phyloP scores from a whole-genome alignment of 2,888 invertebrate genomes.

The Allophyes oxyacanthae region DNA sequence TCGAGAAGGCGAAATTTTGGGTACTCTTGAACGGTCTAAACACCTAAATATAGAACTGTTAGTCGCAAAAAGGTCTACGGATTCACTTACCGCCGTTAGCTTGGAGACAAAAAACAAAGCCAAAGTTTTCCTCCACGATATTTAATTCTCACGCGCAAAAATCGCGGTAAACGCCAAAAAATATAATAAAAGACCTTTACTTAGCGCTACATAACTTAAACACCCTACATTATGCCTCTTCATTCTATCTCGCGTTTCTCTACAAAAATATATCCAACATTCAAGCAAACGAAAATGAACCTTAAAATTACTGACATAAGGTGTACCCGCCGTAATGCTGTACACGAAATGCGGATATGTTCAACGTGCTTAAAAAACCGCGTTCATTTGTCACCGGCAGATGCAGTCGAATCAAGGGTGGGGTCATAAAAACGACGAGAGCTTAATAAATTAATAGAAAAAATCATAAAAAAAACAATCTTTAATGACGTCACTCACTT shows the following conservation, averaged over 20 bases:
- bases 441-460: too few relatives aligned
- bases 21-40: background rate
- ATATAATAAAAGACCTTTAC: constrained; percentile 73
- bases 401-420: constrained; percentile 81
- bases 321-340: constrained; percentile 46
- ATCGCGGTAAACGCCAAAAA: constrained; percentile 60
- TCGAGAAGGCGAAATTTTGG: constrained; percentile 9
- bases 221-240: constrained; percentile 77
- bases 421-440: constrained; percentile 61
- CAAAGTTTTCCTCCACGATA: constrained; percentile 28
- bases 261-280: constrained; percentile 29
- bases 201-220: constrained; percentile 79
- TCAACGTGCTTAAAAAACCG: constrained; percentile 86
- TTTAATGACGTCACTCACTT: too few relatives aligned
- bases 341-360: constrained; percentile 69
- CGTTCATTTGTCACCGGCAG: constrained; percentile 87
- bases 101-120: constrained; percentile 26
- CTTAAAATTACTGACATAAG: constrained; percentile 51
- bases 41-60: constrained; percentile 21
- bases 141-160: constrained; percentile 52
- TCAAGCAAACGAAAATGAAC: constrained; percentile 43
- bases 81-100: constrained; percentile 33
- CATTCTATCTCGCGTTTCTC: constrained; percentile 68
- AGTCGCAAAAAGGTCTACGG: constrained; percentile 11
- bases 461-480: too few relatives aligned